Conservation (phyloP, 2,797 vertebrate genomes). For the Rachycentron canadum region DNA sequence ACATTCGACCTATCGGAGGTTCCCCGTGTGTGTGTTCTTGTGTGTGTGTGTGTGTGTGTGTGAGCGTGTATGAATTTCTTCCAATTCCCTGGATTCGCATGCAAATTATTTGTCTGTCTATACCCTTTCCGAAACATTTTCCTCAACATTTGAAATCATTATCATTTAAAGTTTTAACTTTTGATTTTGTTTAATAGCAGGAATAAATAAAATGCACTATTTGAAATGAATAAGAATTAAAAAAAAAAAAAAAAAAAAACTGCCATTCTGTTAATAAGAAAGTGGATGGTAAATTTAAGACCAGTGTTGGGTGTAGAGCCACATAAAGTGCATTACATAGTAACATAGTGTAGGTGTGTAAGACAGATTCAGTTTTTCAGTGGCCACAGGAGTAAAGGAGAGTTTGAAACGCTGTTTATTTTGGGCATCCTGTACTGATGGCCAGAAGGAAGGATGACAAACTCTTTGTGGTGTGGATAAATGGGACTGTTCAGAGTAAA, state of each 20-base stretch:
- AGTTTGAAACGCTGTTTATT: not conserved
- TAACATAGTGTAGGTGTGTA: not conserved
- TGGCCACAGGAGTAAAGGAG: not conserved
- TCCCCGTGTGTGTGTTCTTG: conserved; percentile 25
- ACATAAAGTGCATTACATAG: no score
- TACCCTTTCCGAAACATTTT: not conserved
- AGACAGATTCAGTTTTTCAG: not conserved
- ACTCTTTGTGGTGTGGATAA: not conserved
- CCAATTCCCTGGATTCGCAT: not conserved
- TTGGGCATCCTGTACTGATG: not conserved
- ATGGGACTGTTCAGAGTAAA: no score
- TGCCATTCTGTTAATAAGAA: no score
- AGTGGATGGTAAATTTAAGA: no score
- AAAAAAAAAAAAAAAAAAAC: no score
- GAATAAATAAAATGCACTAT: not conserved
- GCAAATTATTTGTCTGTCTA: not conserved
- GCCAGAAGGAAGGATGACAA: not conserved
- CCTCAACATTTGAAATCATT: not conserved
- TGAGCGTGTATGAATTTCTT: not conserved
- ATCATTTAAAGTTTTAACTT: not conserved
- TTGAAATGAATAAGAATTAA: no score
- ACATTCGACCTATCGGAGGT: conserved; percentile 52
- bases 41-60: no score
- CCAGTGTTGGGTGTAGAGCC: no score
- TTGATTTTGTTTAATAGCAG: not conserved